These are phyloP conservation scores for Papilio xuthus DNA, from an alignment of 1,140 invertebrate genomes.

Conservation along the genomic window DNA sequence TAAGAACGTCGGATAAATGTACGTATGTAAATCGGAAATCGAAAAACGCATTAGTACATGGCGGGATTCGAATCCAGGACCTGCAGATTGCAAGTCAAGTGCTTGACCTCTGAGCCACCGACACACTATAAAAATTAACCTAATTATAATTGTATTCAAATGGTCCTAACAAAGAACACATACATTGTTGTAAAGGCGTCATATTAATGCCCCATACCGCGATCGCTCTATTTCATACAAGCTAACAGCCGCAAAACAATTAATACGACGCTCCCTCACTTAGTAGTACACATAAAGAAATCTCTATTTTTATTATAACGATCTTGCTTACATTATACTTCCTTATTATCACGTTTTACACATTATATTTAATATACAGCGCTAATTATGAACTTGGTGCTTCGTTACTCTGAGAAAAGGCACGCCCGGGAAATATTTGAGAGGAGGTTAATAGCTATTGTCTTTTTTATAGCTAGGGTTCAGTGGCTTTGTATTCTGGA, in stretches of 20 bases:
- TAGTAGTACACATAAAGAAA: slow-evolving; percentile 74
- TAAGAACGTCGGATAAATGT: too few species aligned
- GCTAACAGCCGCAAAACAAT: slow-evolving; percentile 65
- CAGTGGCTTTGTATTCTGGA: slow-evolving; percentile 4
- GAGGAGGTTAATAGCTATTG: slow-evolving; percentile 68
- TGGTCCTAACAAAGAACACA: slow-evolving; percentile 34
- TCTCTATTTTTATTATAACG: slow-evolving; percentile 70
- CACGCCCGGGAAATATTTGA: slow-evolving; percentile 60
- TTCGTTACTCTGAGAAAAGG: slow-evolving; percentile 66
- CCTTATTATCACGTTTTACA: slow-evolving; percentile 72
- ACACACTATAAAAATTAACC: slow-evolving; percentile 23
- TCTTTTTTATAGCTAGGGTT: slow-evolving; percentile 60
- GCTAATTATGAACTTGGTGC: slow-evolving; percentile 70
- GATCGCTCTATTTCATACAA: slow-evolving; percentile 59
- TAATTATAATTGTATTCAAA: slow-evolving; percentile 13
- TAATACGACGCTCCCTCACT: slow-evolving; percentile 65
- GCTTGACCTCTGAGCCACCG: too few species aligned
- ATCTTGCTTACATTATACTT: slow-evolving; percentile 71
- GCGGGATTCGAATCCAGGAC: too few species aligned
- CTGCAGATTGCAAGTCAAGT: too few species aligned
- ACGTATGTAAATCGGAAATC: too few species aligned
- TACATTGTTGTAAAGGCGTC: slow-evolving; percentile 19
- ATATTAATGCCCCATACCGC: slow-evolving; percentile 51
- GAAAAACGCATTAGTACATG: too few species aligned
- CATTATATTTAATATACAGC: slow-evolving; percentile 71